These are phyloP conservation scores for Pseudorectes ferrugineus DNA, from an alignment of 2,113 vertebrate genomes.

Conservation along the genomic window DNA sequence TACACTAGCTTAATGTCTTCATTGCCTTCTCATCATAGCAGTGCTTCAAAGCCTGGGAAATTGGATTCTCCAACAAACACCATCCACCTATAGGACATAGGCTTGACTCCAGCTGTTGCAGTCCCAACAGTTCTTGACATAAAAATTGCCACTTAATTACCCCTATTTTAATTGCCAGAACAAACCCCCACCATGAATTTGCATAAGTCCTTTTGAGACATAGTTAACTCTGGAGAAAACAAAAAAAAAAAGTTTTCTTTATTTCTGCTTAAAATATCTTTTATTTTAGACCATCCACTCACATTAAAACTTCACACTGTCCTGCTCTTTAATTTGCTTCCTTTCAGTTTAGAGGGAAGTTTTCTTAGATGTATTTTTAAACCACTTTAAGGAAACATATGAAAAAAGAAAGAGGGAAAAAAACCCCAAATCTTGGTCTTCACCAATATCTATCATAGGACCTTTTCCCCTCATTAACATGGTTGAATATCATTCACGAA, in stretches of 20 bases:
- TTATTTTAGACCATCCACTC: background rate
- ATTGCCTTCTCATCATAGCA: background rate
- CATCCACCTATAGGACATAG: fast-evolving
- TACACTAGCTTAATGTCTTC: background rate
- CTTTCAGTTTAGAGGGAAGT: background rate
- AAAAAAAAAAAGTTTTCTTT: background rate
- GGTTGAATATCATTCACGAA: background rate
- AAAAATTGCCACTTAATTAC: background rate
- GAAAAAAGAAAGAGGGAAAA: background rate
- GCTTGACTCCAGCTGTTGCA: background rate
- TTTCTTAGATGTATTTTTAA: background rate
- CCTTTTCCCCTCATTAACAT: background rate
- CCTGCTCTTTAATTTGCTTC: background rate
- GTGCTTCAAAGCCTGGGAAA: background rate
- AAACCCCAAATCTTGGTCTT: background rate
- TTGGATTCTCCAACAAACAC: background rate
- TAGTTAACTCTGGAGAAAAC: background rate
- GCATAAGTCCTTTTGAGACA: background rate
- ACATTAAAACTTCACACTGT: background rate
- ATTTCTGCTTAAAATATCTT: background rate
- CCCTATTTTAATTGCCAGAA: background rate
- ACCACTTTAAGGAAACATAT: background rate
- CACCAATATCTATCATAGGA: background rate
- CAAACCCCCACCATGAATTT: background rate
- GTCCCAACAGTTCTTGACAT: background rate